Percentiles rank a stretch among this genome's conserved stretches.
These are phyloP conservation scores for Bombus vancouverensis DNA, from an alignment of 1,140 invertebrate species.

Conservation along the genomic window DNA sequence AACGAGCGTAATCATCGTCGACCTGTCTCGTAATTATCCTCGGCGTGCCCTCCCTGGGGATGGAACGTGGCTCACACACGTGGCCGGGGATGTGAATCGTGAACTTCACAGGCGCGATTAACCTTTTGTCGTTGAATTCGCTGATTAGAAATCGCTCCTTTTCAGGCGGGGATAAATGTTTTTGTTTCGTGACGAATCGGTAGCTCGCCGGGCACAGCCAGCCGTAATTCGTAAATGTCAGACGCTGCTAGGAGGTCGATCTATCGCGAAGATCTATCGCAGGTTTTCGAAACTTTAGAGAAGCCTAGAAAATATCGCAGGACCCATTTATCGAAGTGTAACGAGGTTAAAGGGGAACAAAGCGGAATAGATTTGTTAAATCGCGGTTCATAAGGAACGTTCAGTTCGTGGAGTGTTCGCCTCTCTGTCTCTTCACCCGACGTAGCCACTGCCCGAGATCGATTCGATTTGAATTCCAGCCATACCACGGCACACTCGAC, in stretches of 20 bases:
- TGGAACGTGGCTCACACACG: no score
- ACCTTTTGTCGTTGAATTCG: background rate
- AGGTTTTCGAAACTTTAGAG: background rate
- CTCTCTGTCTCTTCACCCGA: background rate
- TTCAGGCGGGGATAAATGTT: background rate
- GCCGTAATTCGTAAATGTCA: constrained; percentile 16
- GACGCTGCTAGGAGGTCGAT: background rate
- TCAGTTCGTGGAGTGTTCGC: background rate
- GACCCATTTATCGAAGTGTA: background rate
- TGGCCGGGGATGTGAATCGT: background rate
- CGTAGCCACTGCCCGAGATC: background rate
- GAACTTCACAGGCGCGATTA: background rate
- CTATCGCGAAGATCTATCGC: background rate
- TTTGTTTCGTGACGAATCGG: constrained; percentile 14
- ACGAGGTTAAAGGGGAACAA: background rate
- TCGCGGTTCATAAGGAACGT: background rate
- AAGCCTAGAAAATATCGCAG: background rate
- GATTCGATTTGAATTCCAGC: constrained; percentile 17
- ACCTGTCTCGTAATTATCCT: background rate
- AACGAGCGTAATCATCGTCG: background rate
- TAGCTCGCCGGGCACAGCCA: no score
- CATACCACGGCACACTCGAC: background rate
- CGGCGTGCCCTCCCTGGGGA: background rate
- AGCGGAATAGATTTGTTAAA: background rate
- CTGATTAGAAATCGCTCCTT: background rate